Evolutionary conservation across 2,113 vertebrate genomes (phyloP).

Genomic region (Girardinichthys multiradiatus): DNA sequence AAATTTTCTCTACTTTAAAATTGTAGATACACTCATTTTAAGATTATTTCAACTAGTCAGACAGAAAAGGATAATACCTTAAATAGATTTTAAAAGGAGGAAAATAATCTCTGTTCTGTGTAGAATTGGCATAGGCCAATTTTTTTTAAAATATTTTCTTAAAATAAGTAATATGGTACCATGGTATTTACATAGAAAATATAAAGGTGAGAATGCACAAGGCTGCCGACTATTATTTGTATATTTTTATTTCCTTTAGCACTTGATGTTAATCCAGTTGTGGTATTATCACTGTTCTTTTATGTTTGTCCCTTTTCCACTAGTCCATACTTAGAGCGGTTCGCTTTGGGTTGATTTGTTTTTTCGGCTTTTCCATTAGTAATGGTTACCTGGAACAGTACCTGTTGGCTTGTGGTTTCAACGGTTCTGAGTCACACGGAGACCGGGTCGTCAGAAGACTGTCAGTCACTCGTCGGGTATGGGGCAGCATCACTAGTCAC

Average conservation of each 20-base stretch:
- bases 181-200: background rate
- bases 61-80: background rate
- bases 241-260: background rate
- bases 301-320: too few relatives aligned
- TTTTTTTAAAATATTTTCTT: background rate
- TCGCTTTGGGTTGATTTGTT: too few relatives aligned
- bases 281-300: background rate
- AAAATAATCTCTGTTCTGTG: background rate
- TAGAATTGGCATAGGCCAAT: background rate
- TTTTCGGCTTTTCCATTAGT: too few relatives aligned
- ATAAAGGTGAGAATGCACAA: too few relatives aligned
- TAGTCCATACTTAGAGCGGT: too few relatives aligned
- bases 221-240: too few relatives aligned
- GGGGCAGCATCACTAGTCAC: too few relatives aligned
- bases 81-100: background rate
- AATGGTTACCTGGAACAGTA: too few relatives aligned
- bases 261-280: background rate
- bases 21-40: background rate
- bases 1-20: background rate
- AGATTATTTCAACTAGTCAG: background rate
- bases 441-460: too few relatives aligned
- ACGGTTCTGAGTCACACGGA: too few relatives aligned
- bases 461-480: too few relatives aligned
- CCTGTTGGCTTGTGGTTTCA: too few relatives aligned
- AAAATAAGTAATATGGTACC: background rate